Evolutionary conservation across 2,113 vertebrate genomes (phyloP), one percentile per base, ranked within the genome.

Genomic region (Platysteira castanea): DNA sequence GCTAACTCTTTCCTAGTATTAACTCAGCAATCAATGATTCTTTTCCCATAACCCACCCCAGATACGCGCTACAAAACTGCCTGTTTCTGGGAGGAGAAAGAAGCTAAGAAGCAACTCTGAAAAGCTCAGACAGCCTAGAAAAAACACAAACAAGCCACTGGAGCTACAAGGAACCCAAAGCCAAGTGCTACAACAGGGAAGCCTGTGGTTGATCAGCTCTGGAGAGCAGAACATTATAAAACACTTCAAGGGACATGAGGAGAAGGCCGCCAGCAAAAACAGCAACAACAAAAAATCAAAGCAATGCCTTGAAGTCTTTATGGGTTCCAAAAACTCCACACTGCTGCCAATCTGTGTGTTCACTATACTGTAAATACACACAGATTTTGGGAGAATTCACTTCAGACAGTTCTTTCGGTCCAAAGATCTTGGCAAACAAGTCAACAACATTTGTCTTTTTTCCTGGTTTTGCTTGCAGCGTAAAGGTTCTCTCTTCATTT

Each of bases 281-380:
- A 96, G 95, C 90, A 94, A 53, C 67, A 96, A 97, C 93, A 97
- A 94, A 87, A 96, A 96, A 96, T 96, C 96, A 97, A 97, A 97
- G 94, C 92, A 89, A 90, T 94, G 93, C 94, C 97, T 96, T 97
- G 94, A 97, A 97, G 95, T 91, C 94, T 96, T 95, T 96, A 96
- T 68, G 67, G 76, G 73, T 96, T 97, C 93, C 93, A 96, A 96
- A 97, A 97, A 57, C 88, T 86, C 84, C 88, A 92, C 7, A 5
- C 5, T 91, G 94, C 81, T 93, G 91, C 93, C 95, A 95, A 79
- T 94, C 93, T 65, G 65, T 80, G 76, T 31, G 83, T 84, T 96
- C 81, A 49, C 84, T 77, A 77, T 61, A 93, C 65, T 92, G 93
- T 88, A 97, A 97, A 96, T 78, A 93, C 60, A 96, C 87, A 86